phyloP scores from a whole-genome alignment of 2,797 vertebrate species.

The Thaleichthys pacificus region DNA sequence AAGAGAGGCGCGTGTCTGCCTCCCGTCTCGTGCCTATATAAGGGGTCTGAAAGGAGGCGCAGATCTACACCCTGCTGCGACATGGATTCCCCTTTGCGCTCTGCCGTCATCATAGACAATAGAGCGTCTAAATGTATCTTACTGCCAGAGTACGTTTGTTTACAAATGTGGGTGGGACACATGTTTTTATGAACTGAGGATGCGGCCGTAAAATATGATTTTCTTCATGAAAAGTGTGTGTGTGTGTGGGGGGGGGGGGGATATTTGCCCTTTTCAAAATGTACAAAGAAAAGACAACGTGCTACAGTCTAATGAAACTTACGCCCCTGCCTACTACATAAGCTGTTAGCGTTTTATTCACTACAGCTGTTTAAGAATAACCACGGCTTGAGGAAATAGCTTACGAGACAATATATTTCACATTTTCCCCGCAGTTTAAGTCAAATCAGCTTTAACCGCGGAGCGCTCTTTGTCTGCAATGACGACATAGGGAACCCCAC shows the following conservation, averaged over 20 bases:
- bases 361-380: not conserved
- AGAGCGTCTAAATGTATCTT: not conserved
- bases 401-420: not conserved
- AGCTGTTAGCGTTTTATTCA: not conserved
- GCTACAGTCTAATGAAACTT: not conserved
- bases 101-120: not conserved
- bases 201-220: not conserved
- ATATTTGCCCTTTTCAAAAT: too few relatives aligned
- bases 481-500: slow-evolving; percentile 73
- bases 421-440: not conserved
- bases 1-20: slow-evolving; percentile 27
- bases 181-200: not conserved
- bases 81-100: slow-evolving; percentile 11
- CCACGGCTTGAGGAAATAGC: not conserved
- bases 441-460: not conserved
- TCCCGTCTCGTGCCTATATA: slow-evolving; percentile 71
- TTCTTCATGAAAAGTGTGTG: not conserved
- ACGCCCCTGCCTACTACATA: too few relatives aligned
- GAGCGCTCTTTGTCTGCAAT: slow-evolving; percentile 27
- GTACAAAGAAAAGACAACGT: not conserved
- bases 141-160: not conserved
- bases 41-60: slow-evolving; percentile 54
- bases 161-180: not conserved
- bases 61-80: slow-evolving; percentile 34
- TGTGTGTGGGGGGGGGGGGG: too few relatives aligned